Base-by-base conservation (phyloP, 2,888 invertebrate species). In the Campopleginae sp. region DNA sequence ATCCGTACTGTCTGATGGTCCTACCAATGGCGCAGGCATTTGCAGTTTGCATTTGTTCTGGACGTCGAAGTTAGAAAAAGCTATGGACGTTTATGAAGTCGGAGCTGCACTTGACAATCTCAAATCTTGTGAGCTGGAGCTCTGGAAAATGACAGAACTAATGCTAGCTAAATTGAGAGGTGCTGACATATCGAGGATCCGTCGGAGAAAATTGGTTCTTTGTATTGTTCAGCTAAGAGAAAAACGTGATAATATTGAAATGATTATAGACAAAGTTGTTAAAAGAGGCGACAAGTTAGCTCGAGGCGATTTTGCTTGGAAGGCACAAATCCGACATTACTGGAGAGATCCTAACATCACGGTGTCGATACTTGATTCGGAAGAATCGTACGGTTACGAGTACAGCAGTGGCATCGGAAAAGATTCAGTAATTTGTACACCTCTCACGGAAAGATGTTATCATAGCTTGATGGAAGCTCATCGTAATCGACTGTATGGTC, bases 21-120 rank as follows among this genome's bases (percentile, higher is more conserved):
- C 79, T 2, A 66, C 74, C 0, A 96, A 95, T 72, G 96, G 96
- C 94, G 95, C 95, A 3, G 95, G 96, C 1, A 90, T 96, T 42
- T 96, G 96, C 90, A 92, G 94, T 14, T 94, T 95, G 2, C 95
- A 95, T 92, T 95, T 96, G 65, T 95, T 95, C 88, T 97, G 97
- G 97, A 96, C 97, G 0, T 91, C 93, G 0, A 95, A 95, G 87
- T 95, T 96, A 19, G 95, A 96, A 74, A 93, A 94, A 17, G 80
- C 86, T 7, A 94, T 94, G 48, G 31, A 78, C 23, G 27, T 58
- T 12, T 0, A 12, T 5, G 19, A 68, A 10, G 44, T 27, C 7
- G 19, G 1, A 44, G 96, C 19, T 31, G 54, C 48, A 3, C 7
- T 1, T 27, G 61, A 1, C 92, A 94, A 4, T 86, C 89, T 91